Conservation (phyloP, 1,140 invertebrate species). For the Heliconius nattereri region DNA sequence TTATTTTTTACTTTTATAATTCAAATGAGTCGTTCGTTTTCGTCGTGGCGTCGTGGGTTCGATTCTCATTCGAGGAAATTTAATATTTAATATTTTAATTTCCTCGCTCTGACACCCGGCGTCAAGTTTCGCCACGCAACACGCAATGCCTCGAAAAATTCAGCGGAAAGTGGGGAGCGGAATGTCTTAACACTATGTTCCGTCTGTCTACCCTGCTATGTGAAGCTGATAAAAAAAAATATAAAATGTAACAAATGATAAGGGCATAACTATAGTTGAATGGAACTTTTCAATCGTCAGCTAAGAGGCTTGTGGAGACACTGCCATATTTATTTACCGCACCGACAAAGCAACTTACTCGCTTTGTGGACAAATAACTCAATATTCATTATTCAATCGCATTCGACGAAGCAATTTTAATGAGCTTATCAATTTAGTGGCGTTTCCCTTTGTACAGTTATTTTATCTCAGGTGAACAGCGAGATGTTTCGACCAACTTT, state of each 20-base stretch:
- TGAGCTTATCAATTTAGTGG: conserved; percentile 39
- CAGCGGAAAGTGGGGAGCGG: no score
- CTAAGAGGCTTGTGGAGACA: conserved; percentile 66
- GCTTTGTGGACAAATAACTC: conserved; percentile 56
- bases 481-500: conserved; percentile 15
- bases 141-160: no score
- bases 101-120: no score
- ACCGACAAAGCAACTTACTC: conserved; percentile 49
- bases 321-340: conserved; percentile 63
- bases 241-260: conserved; percentile 26
- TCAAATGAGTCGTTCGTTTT: no score
- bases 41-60: no score
- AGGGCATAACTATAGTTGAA: conserved; percentile 31
- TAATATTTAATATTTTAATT: no score
- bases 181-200: no score
- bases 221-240: no score
- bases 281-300: conserved; percentile 61
- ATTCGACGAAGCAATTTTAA: conserved; percentile 28
- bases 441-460: conserved; percentile 31
- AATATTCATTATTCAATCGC: conserved; percentile 51
- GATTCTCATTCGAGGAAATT: no score
- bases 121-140: no score
- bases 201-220: no score
- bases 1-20: no score
- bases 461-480: conserved; percentile 27